These are phyloP conservation scores for Zosterops lateralis DNA, from an alignment of 2,113 vertebrate species.

Conservation along the genomic window DNA sequence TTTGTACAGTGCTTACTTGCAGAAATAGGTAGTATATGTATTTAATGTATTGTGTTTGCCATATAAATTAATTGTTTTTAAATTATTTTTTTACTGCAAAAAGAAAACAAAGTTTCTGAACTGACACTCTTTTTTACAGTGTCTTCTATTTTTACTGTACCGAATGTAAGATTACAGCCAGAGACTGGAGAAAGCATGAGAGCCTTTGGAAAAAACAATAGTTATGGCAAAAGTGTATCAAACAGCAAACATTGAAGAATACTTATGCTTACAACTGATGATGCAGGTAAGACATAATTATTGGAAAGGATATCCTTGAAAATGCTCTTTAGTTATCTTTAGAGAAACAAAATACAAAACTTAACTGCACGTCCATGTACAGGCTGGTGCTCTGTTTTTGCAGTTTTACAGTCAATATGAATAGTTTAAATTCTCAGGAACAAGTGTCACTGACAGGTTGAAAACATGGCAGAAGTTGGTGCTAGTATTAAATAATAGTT, in stretches of 20 bases:
- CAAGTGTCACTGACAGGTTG: neutral
- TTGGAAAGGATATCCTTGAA: neutral
- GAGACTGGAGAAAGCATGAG: constrained; percentile 89
- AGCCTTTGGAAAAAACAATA: constrained; percentile 87
- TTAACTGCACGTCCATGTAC: fast-evolving
- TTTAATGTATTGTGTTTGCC: neutral
- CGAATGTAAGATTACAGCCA: constrained; percentile 88
- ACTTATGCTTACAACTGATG: constrained; percentile 1
- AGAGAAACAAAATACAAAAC: neutral
- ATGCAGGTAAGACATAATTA: constrained; percentile 71
- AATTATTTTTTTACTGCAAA: neutral
- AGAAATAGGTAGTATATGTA: neutral
- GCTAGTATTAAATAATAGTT: neutral
- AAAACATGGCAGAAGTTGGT: neutral
- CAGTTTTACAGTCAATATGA: neutral
- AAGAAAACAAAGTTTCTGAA: neutral
- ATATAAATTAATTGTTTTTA: neutral
- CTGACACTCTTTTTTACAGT: constrained; percentile 74
- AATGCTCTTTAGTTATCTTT: neutral
- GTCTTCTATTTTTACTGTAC: constrained; percentile 93
- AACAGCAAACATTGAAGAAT: constrained; percentile 88
- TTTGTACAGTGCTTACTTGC: neutral
- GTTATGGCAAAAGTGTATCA: constrained; percentile 85
- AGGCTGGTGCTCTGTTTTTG: neutral
- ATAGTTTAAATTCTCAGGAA: neutral